phyloP scores from a whole-genome alignment of 2,888 invertebrate genomes.

The Lithosia quadra region DNA sequence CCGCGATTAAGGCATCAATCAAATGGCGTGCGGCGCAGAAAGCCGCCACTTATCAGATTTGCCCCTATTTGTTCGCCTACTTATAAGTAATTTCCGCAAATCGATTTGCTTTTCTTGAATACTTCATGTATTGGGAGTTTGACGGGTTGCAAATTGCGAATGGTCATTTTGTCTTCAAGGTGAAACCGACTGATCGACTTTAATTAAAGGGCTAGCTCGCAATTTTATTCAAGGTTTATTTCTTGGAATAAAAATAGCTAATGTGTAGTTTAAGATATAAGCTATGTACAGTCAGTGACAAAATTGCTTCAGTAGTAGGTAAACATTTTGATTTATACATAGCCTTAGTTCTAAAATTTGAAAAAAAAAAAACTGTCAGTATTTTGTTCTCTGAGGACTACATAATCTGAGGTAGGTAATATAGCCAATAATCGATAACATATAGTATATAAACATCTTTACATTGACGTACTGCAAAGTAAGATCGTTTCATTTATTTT shows the following conservation, averaged over 20 bases:
- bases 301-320: no score
- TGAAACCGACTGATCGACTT: not conserved
- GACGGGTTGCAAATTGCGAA: slow-evolving; percentile 14
- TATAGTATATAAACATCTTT: no score
- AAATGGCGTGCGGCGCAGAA: slow-evolving; percentile 80
- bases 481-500: no score
- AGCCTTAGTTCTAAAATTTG: no score
- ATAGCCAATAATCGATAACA: no score
- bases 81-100: slow-evolving; percentile 82
- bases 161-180: slow-evolving; percentile 1
- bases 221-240: not conserved
- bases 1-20: slow-evolving; percentile 83
- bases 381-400: no score
- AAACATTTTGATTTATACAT: no score
- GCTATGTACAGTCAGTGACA: not conserved
- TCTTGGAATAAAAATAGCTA: not conserved
- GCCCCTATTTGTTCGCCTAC: slow-evolving; percentile 78
- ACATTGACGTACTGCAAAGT: no score
- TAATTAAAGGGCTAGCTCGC: not conserved
- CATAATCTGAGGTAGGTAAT: no score
- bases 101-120: slow-evolving; percentile 67
- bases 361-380: no score
- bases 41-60: slow-evolving; percentile 80
- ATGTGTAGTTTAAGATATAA: not conserved
- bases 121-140: slow-evolving; percentile 33